These are phyloP conservation scores for Thunnus thynnus DNA, from an alignment of 2,113 vertebrate species.

Conservation along the genomic window DNA sequence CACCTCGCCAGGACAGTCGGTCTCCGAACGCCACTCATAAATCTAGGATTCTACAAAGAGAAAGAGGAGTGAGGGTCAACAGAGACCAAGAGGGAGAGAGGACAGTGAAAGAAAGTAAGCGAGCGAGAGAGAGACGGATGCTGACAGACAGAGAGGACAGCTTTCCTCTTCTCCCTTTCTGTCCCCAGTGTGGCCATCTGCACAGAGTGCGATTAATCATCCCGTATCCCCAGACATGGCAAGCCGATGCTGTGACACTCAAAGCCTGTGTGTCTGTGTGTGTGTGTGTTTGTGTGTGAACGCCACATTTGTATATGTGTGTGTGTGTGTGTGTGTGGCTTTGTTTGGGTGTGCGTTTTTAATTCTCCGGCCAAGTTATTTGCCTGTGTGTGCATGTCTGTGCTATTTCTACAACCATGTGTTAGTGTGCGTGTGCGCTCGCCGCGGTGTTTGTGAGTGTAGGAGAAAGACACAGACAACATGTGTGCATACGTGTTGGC, in stretches of 20 bases:
- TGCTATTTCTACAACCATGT: slow-evolving; percentile 12
- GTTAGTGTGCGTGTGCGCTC: background rate
- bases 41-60: slow-evolving; percentile 47
- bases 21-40: slow-evolving; percentile 58
- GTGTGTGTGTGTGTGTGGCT: slow-evolving; percentile 28
- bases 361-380: slow-evolving; percentile 39
- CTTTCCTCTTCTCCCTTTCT: slow-evolving; percentile 57
- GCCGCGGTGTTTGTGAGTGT: background rate
- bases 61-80: slow-evolving; percentile 43
- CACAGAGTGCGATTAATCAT: slow-evolving; percentile 80
- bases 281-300: slow-evolving; percentile 12
- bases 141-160: slow-evolving; percentile 58
- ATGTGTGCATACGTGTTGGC: slow-evolving; percentile 29
- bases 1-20: slow-evolving; percentile 17
- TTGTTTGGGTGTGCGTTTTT: slow-evolving; percentile 28
- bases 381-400: slow-evolving; percentile 35
- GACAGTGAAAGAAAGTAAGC: slow-evolving; percentile 2
- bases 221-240: slow-evolving; percentile 71
- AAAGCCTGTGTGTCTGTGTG: slow-evolving; percentile 39
- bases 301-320: background rate
- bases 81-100: slow-evolving; percentile 33
- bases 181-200: slow-evolving; percentile 76
- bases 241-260: slow-evolving; percentile 64
- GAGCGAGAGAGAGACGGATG: slow-evolving; percentile 17
- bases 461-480: background rate